These are phyloP conservation scores for Sabatieria punctata DNA, from an alignment of 2,888 invertebrate genomes.

Conservation along the genomic window DNA sequence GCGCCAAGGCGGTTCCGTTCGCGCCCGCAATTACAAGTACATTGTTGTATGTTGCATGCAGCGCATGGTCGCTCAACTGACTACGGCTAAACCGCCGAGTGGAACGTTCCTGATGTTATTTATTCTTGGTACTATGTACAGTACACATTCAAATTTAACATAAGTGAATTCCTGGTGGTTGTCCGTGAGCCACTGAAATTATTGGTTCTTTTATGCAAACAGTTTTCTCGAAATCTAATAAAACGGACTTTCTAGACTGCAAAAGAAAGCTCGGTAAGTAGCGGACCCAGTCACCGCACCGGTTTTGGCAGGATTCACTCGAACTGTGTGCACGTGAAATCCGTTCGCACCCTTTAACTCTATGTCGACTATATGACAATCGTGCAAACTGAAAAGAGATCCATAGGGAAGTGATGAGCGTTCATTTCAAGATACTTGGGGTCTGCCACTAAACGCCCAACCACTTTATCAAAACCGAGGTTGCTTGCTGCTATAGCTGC, in stretches of 20 bases:
- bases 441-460: constrained; percentile 39
- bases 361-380: constrained; percentile 41
- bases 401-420: neutral
- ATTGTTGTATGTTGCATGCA: no score
- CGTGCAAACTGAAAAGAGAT: constrained; percentile 30
- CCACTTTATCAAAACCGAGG: constrained; percentile 39
- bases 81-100: no score
- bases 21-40: no score
- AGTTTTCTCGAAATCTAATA: no score
- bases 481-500: constrained; percentile 40
- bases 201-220: no score
- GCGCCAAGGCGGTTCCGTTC: no score
- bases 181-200: no score
- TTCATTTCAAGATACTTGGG: constrained; percentile 31
- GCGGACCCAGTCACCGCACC: constrained; percentile 41
- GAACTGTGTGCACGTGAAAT: constrained; percentile 31
- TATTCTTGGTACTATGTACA: no score
- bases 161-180: no score
- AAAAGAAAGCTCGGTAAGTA: constrained; percentile 40
- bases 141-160: no score
- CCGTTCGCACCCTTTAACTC: constrained; percentile 33
- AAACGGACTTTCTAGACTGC: constrained; percentile 36
- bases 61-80: no score
- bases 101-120: no score
- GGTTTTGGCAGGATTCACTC: constrained; percentile 39